phyloP scores from a whole-genome alignment of 2,113 vertebrate species.

The Puntigrus tetrazona region DNA sequence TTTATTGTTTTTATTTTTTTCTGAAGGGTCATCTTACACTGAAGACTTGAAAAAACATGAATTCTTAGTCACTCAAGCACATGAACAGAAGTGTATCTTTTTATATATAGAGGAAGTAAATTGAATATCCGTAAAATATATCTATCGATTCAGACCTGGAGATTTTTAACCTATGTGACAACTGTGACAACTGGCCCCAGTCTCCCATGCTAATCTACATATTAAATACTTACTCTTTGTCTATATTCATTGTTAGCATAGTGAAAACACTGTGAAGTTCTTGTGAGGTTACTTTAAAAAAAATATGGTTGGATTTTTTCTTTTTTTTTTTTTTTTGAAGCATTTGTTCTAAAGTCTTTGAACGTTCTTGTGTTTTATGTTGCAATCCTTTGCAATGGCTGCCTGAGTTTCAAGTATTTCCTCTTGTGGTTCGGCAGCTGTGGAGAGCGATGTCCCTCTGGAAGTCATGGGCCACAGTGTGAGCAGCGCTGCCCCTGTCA shows the following conservation, averaged over 20 bases:
- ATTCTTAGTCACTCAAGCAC: background rate
- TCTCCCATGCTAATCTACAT: slow-evolving; percentile 15
- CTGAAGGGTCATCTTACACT: background rate
- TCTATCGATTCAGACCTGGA: background rate
- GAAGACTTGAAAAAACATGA: background rate
- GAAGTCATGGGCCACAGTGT: slow-evolving; percentile 94
- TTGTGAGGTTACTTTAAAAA: slow-evolving; percentile 21
- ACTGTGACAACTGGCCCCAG: background rate
- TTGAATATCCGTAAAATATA: background rate
- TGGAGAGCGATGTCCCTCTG: slow-evolving; percentile 90
- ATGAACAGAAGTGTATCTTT: background rate
- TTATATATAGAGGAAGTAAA: background rate
- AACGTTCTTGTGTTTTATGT: slow-evolving; percentile 36
- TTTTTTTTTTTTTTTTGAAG: background rate
- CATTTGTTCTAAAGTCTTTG: slow-evolving; percentile 26
- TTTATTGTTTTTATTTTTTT: no score
- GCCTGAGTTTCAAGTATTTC: slow-evolving; percentile 39
- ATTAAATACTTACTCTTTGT: background rate
- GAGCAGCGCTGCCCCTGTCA: slow-evolving; percentile 96
- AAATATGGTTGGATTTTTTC: background rate
- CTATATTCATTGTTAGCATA: slow-evolving; percentile 20
- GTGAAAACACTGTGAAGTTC: slow-evolving; percentile 23
- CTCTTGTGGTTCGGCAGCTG: slow-evolving; percentile 76
- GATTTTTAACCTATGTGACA: background rate
- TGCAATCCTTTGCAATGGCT: slow-evolving; percentile 42